Percentiles rank a stretch among this genome's conserved stretches.
These are phyloP conservation scores for Galaxias olidus DNA, from an alignment of 2,797 vertebrate species.

Conservation along the genomic window DNA sequence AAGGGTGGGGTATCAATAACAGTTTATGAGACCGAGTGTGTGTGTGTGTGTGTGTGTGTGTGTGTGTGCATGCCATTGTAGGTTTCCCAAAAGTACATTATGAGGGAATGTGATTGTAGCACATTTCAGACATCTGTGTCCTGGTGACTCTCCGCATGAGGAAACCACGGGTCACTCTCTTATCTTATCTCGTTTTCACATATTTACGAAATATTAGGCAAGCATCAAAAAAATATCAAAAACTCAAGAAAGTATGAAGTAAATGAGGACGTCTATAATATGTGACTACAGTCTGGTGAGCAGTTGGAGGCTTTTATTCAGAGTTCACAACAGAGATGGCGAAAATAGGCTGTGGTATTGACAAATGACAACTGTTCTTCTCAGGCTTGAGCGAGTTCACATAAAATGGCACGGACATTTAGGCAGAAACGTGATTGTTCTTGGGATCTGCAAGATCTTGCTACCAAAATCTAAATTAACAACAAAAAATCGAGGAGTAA, in stretches of 20 bases:
- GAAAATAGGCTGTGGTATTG: slow-evolving; percentile 40
- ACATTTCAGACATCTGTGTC: slow-evolving; percentile 31
- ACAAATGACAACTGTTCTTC: background rate
- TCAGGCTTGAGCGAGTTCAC: too few species aligned
- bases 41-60: slow-evolving; percentile 21
- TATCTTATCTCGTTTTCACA: slow-evolving; percentile 37
- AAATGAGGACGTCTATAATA: too few species aligned
- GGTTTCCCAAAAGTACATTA: slow-evolving; percentile 43
- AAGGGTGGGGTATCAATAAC: background rate
- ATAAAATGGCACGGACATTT: too few species aligned
- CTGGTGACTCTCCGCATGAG: slow-evolving; percentile 27
- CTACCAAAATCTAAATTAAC: too few species aligned
- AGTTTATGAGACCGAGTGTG: background rate
- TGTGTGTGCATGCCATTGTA: slow-evolving; percentile 16
- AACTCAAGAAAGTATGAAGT: too few species aligned
- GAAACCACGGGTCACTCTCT: slow-evolving; percentile 23
- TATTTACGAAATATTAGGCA: too few species aligned
- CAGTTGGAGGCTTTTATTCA: too few species aligned
- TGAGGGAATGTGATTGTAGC: slow-evolving; percentile 51
- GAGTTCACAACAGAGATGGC: background rate
- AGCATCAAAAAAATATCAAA: too few species aligned
- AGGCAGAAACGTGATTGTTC: too few species aligned
- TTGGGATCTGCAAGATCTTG: too few species aligned
- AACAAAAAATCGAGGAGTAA: too few species aligned
- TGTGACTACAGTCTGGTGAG: too few species aligned